Evolutionary conservation across 1,140 invertebrate species (phyloP).

Genomic region (Steinernema khuongi): DNA sequence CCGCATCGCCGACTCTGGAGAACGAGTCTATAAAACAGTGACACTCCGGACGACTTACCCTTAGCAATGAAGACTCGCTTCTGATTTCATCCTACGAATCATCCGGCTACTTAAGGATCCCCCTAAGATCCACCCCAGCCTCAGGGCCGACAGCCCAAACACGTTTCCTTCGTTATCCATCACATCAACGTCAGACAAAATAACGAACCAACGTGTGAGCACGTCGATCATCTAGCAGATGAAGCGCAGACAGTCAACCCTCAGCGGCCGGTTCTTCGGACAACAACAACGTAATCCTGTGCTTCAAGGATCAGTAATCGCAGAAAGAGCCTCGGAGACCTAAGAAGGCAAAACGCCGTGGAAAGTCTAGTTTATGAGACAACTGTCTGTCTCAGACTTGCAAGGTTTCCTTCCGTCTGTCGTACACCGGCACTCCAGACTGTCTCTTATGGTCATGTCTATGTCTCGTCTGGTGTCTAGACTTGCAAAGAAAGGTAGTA

Average conservation of each 20-base stretch:
- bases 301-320: neutral
- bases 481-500: too few species aligned
- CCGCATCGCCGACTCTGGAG: neutral
- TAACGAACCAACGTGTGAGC: neutral
- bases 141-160: neutral
- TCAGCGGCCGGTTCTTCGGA: neutral
- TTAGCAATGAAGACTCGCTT: neutral
- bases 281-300: neutral
- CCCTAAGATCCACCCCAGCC: neutral
- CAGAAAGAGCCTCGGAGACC: neutral
- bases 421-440: too few species aligned
- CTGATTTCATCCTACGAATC: neutral
- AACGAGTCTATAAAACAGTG: too few species aligned
- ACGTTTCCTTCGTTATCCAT: neutral
- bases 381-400: too few species aligned
- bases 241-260: neutral
- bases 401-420: too few species aligned
- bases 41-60: too few species aligned
- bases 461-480: too few species aligned
- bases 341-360: neutral
- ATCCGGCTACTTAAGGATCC: neutral
- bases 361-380: neutral
- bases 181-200: neutral
- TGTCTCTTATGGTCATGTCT: too few species aligned
- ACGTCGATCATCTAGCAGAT: neutral